phyloP scores from a whole-genome alignment of 2,888 invertebrate genomes.

The Caenorhabditis becei region DNA sequence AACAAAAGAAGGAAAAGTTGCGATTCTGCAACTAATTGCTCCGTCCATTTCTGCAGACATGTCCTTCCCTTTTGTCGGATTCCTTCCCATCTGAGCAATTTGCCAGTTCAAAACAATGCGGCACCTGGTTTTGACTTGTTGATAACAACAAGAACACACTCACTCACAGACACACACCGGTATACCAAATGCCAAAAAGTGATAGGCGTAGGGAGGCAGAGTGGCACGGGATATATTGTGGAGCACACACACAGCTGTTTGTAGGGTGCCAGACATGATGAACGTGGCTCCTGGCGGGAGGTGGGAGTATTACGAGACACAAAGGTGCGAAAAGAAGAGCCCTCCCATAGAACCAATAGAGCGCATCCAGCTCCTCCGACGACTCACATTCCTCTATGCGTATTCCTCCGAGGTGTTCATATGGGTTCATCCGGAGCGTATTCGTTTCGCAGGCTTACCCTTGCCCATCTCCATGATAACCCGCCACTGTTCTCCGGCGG shows the following conservation, averaged over 20 bases:
- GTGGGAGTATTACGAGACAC: conserved; percentile 59
- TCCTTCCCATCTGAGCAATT: not conserved
- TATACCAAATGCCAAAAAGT: conserved; percentile 50
- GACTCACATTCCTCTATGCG: conserved; percentile 52
- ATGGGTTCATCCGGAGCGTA: conserved; percentile 76
- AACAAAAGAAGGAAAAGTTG: not conserved
- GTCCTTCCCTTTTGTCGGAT: not conserved
- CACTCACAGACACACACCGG: conserved; percentile 15
- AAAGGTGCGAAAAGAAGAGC: conserved; percentile 63
- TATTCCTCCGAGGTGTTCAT: conserved; percentile 47
- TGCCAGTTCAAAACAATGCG: not conserved
- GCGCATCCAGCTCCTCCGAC: conserved; percentile 36
- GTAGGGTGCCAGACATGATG: conserved; percentile 60
- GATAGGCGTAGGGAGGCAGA: conserved; percentile 36
- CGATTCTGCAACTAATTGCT: not conserved
- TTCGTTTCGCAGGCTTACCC: conserved; percentile 73
- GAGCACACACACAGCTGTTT: conserved; percentile 55
- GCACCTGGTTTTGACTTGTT: conserved; percentile 24
- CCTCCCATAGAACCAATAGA: conserved; percentile 63
- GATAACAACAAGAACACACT: conserved; percentile 48
- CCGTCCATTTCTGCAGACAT: not conserved
- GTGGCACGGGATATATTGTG: conserved; percentile 43
- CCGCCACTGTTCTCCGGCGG: conserved; percentile 45
- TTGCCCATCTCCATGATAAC: conserved; percentile 60
- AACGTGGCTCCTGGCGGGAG: conserved; percentile 61